These are phyloP conservation scores for Melanotaenia trifasciata DNA, from an alignment of 2,797 vertebrate genomes.

Conservation along the genomic window DNA sequence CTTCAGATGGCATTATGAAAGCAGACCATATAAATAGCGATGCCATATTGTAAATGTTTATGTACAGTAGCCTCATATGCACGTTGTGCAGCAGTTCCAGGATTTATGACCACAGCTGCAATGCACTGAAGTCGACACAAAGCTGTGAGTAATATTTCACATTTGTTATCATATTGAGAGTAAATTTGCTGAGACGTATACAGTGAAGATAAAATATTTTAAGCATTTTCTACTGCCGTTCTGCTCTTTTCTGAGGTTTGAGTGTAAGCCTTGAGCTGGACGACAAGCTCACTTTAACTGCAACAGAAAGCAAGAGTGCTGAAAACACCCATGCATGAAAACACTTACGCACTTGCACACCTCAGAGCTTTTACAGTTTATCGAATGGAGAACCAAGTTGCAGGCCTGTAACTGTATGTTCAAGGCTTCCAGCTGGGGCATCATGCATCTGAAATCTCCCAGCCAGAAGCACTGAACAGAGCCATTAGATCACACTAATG, in stretches of 20 bases:
- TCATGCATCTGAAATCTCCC: conserved; percentile 53
- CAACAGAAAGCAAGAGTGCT: conserved; percentile 6
- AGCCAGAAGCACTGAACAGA: conserved; percentile 46
- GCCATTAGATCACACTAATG: conserved; percentile 64
- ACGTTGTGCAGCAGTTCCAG: conserved; percentile 70
- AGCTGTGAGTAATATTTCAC: conserved; percentile 85
- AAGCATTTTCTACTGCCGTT: conserved; percentile 72
- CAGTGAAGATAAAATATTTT: conserved; percentile 80
- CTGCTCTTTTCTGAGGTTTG: conserved; percentile 33
- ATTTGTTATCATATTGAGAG: conserved; percentile 83
- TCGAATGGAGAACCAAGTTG: conserved; percentile 38
- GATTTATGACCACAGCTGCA: conserved; percentile 80
- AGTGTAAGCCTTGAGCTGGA: conserved; percentile 6
- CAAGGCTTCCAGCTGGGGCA: conserved; percentile 52
- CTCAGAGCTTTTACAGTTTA: conserved; percentile 59
- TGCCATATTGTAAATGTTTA: conserved; percentile 86
- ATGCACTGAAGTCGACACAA: conserved; percentile 80
- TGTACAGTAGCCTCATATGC: conserved; percentile 76
- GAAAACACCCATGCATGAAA: conserved; percentile 18
- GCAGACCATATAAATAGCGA: conserved; percentile 84
- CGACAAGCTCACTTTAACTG: conserved; percentile 24
- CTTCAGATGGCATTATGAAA: conserved; percentile 80
- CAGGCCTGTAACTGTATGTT: conserved; percentile 65
- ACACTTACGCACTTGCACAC: conserved; percentile 47
- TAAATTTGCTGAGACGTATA: conserved; percentile 82